Percentiles rank a stretch among this genome's conserved stretches.
Conservation (phyloP, 1,140 invertebrate genomes). For the Drosophila lacertosa region DNA sequence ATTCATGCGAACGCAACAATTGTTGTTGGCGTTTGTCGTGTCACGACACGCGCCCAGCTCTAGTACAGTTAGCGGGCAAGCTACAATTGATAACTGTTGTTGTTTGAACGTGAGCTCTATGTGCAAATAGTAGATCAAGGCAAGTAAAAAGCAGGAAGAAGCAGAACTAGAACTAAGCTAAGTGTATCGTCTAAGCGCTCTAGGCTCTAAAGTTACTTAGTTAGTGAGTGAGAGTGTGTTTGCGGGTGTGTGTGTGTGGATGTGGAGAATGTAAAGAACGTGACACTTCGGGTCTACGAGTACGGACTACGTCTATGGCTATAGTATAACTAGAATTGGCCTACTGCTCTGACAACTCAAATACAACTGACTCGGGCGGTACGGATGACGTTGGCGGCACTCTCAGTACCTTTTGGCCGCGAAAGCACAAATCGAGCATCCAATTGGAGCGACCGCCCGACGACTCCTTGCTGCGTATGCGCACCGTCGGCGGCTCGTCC, state of each 20-base stretch:
- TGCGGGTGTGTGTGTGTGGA: too few relatives aligned
- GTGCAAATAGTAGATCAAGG: too few relatives aligned
- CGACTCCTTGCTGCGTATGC: constrained; percentile 54
- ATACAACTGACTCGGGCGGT: constrained; percentile 84
- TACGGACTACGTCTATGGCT: constrained; percentile 55
- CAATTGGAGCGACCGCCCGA: constrained; percentile 49
- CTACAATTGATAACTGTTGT: not conserved
- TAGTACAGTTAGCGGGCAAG: not conserved
- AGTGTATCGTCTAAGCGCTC: constrained; percentile 12
- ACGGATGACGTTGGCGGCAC: constrained; percentile 83
- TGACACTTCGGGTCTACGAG: constrained; percentile 23
- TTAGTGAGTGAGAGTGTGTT: not conserved
- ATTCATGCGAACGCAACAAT: too few relatives aligned
- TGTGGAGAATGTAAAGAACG: too few relatives aligned
- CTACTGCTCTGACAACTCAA: constrained; percentile 84
- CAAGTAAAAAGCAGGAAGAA: not conserved
- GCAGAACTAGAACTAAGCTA: not conserved
- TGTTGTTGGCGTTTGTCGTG: not conserved
- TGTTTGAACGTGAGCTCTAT: too few relatives aligned
- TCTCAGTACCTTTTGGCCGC: constrained; percentile 83
- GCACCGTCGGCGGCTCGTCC: constrained; percentile 16
- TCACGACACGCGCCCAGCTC: not conserved
- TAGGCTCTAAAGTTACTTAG: constrained; percentile 1
- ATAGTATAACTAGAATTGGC: constrained; percentile 55
- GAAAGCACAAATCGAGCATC: constrained; percentile 78